phyloP scores from a whole-genome alignment of 2,113 vertebrate species.

The Rhinolophus ferrumequinum region DNA sequence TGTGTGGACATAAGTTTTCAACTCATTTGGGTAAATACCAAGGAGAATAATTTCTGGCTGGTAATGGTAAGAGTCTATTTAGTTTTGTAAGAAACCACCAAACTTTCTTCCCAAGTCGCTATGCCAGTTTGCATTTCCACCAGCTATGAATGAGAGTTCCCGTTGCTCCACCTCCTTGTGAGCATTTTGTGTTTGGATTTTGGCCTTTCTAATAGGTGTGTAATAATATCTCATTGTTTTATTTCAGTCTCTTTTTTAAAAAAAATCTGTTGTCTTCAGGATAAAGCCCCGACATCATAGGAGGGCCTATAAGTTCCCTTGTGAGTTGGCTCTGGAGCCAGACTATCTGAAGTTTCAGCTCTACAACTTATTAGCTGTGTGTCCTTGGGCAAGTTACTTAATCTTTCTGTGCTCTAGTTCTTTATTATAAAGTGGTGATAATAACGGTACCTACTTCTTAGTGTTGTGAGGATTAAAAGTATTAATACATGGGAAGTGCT shows the following conservation, averaged over 20 bases:
- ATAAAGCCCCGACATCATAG: not conserved
- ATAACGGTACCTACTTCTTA: not conserved
- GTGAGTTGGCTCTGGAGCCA: not conserved
- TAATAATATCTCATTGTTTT: not conserved
- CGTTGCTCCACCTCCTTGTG: not conserved
- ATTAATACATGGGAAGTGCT: not conserved
- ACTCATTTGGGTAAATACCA: not conserved
- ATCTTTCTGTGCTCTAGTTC: not conserved
- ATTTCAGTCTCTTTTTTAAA: not conserved
- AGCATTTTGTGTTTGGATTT: not conserved
- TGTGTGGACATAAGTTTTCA: not conserved
- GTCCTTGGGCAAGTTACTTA: not conserved
- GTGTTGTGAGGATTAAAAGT: not conserved
- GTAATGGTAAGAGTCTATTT: not conserved
- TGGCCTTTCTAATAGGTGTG: not conserved
- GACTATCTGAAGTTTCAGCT: not conserved
- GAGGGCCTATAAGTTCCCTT: not conserved
- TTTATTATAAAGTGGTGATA: not conserved
- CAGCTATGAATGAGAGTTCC: not conserved
- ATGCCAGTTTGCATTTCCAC: not conserved
- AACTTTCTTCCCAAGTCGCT: not conserved
- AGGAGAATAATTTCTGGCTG: not conserved
- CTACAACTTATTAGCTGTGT: not conserved
- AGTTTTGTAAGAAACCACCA: not conserved
- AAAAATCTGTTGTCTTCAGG: not conserved